Percentiles rank a stretch among this genome's conserved stretches.
phyloP scores from a whole-genome alignment of 2,797 vertebrate species.

The Malurus splendens region DNA sequence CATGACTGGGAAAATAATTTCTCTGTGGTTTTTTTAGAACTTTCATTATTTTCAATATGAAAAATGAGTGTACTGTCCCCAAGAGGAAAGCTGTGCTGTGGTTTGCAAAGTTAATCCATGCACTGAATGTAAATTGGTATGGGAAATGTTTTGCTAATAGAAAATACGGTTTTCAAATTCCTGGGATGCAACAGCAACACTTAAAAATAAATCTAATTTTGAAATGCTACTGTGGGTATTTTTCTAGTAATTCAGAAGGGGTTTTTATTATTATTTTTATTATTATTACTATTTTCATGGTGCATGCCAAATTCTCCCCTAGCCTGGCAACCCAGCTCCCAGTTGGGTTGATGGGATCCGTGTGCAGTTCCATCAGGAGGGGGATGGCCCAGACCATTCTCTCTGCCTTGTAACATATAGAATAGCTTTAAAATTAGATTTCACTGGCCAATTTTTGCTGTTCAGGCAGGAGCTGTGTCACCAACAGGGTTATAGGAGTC shows the following conservation, averaged over 20 bases:
- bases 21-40: conserved; percentile 36
- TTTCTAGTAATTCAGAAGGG: conserved; percentile 8
- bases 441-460: neutral
- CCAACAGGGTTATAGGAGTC: neutral
- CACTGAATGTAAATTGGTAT: conserved; percentile 36
- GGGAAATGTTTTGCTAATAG: conserved; percentile 50
- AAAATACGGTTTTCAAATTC: conserved; percentile 24
- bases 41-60: conserved; percentile 54
- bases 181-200: conserved; percentile 20
- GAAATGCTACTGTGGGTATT: conserved; percentile 46
- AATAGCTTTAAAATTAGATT: neutral
- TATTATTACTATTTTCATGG: conserved; percentile 7
- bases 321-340: neutral
- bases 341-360: neutral
- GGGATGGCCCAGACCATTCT: neutral
- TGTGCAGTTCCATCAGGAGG: neutral
- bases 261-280: neutral
- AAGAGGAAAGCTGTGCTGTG: conserved; percentile 41
- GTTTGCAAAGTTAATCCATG: conserved; percentile 30
- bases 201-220: conserved; percentile 51
- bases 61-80: conserved; percentile 31
- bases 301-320: neutral
- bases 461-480: neutral
- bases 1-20: conserved; percentile 62
- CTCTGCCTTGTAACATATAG: neutral